Evolutionary conservation across 2,888 invertebrate species (phyloP), one percentile per base, ranked within the genome.

Genomic region (Tribolium freemani): DNA sequence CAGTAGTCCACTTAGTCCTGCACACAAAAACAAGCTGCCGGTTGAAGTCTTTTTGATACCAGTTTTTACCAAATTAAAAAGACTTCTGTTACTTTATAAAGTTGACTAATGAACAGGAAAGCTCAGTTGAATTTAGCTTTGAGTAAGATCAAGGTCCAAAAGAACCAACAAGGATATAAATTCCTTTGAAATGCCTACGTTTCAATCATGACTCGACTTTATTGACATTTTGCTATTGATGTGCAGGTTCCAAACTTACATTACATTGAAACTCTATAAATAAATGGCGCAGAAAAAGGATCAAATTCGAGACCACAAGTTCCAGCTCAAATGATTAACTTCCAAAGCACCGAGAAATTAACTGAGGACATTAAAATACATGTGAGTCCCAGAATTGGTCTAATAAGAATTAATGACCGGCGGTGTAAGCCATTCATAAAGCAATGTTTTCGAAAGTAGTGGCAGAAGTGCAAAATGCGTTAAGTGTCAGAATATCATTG

Each of bases 131-230:
- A 44, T 10, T 60, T 26, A 46, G 45, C 8, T 44, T 60, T 16
- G 38, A 38, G 38, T 38, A 31, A 16, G 38, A 38, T 57, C 44
- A 10, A 58, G 13, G 20, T 45, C 9, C 6, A 58, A 50, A 31
- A 16, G 30, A 51, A 63, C 5, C 9, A 51, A 63, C 16, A 51
- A 63, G 48, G 48, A n/a, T 3, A 26, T 48, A 31, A 48, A 51
- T 20, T 63, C 63, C 48, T 63, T 63, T 63, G 51, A 51, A 51
- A 10, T 9, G 11, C 63, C 48, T 26, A 10, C 63, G 20, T 63
- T 63, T 63, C 50, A 63, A 63, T 63, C 50, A 50, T 50, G 63
- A 51, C 13, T 50, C 63, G 31, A 11, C 16, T 10, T 16, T 63
- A 63, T 63, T 63, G 50, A 63, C 31, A 38, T 38, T 38, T 38